phyloP scores from a whole-genome alignment of 2,888 invertebrate species.

The Drosophila testacea region DNA sequence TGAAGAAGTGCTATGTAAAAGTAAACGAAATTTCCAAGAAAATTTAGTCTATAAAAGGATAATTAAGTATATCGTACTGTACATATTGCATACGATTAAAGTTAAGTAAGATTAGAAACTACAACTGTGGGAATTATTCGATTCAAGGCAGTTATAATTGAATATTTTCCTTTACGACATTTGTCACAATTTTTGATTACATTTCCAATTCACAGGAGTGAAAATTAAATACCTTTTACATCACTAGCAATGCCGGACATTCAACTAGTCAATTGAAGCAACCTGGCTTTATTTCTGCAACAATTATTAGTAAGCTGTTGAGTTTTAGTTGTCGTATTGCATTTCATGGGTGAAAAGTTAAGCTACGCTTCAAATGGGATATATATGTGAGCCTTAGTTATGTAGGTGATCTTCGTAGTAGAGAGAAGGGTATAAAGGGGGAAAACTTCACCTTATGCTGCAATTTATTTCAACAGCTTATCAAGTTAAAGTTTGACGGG shows the following conservation, averaged over 20 bases:
- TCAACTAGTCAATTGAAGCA: not conserved
- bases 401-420: constrained; percentile 34
- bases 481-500: constrained; percentile 74
- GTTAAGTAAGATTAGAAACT: no score
- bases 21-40: not conserved
- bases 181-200: no score
- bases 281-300: not conserved
- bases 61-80: no score
- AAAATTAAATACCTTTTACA: no score
- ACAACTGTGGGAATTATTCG: no score
- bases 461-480: constrained; percentile 74
- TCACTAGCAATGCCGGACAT: not conserved
- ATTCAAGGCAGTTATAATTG: no score
- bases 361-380: constrained; percentile 18
- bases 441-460: constrained; percentile 38
- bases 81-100: no score
- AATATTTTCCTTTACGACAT: no score
- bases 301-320: constrained; percentile 14
- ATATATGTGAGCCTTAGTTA: not conserved
- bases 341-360: constrained; percentile 42
- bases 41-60: not conserved
- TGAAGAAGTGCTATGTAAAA: not conserved
- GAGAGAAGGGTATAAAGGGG: not conserved
- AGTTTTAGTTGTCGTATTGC: constrained; percentile 19
- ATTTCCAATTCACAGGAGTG: no score